These are phyloP conservation scores for Junonia oenone DNA, from an alignment of 2,888 invertebrate species.

Conservation along the genomic window DNA sequence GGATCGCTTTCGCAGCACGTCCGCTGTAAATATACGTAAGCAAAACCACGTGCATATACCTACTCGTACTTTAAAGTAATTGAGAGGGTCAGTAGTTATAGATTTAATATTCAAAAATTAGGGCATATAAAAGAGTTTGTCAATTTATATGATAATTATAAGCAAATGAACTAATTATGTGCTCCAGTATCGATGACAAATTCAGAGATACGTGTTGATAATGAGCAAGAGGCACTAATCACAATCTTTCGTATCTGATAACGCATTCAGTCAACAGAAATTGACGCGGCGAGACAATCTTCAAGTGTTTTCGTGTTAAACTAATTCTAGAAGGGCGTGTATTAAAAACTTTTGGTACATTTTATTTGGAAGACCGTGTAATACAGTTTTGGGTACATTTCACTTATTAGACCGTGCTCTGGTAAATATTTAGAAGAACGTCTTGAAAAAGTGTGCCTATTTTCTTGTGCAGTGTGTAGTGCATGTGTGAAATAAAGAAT, in stretches of 20 bases:
- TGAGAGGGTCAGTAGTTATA: too few species aligned
- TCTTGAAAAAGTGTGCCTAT: too few species aligned
- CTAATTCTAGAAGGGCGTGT: slow-evolving; percentile 6
- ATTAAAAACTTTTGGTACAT: not conserved
- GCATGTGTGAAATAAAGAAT: too few species aligned
- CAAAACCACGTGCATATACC: too few species aligned
- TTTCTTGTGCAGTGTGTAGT: too few species aligned
- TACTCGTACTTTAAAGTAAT: too few species aligned
- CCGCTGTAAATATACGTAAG: too few species aligned
- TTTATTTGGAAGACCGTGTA: not conserved
- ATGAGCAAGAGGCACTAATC: slow-evolving; percentile 16
- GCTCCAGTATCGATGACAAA: slow-evolving; percentile 9
- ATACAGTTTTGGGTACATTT: too few species aligned
- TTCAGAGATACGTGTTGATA: slow-evolving; percentile 1
- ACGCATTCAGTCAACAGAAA: slow-evolving; percentile 16
- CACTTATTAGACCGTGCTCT: too few species aligned
- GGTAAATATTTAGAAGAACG: too few species aligned
- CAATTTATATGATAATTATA: not conserved
- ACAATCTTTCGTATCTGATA: slow-evolving; percentile 26
- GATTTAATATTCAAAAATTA: too few species aligned
- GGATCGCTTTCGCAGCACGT: too few species aligned
- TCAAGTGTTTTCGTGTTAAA: not conserved
- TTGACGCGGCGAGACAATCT: slow-evolving; percentile 12
- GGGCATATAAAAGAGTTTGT: not conserved
- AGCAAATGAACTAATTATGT: not conserved